Percentiles rank a stretch among this genome's conserved stretches.
phyloP scores from a whole-genome alignment of 2,888 invertebrate genomes.

The Drosophila cracens region DNA sequence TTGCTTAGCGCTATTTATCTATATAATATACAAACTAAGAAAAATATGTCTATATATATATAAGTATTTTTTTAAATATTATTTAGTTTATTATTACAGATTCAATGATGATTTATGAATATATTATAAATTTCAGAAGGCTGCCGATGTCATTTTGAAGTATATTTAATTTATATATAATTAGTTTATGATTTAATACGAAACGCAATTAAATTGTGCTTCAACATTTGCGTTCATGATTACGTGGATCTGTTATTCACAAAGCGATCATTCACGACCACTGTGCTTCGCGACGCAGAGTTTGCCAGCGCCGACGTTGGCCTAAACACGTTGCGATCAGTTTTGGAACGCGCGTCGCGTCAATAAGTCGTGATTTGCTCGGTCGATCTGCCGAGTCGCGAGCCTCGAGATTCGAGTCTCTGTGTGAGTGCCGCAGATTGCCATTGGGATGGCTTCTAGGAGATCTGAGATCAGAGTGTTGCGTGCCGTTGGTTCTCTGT shows the following conservation, averaged over 20 bases:
- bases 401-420: constrained; percentile 2
- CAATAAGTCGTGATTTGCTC: constrained; percentile 64
- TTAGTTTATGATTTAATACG: neutral
- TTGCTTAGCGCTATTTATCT: neutral
- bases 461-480: constrained; percentile 22
- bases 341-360: constrained; percentile 51
- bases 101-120: neutral
- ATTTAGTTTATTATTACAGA: neutral
- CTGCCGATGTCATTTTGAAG: neutral
- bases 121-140: neutral
- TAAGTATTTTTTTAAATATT: neutral
- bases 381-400: constrained; percentile 14
- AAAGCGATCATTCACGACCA: constrained; percentile 14
- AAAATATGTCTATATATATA: neutral
- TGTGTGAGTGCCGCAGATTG: constrained; percentile 24
- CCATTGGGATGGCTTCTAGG: constrained; percentile 18
- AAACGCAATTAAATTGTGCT: neutral
- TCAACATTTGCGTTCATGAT: neutral
- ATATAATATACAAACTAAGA: neutral
- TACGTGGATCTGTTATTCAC: neutral
- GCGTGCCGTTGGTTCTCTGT: constrained; percentile 34
- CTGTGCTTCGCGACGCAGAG: constrained; percentile 36
- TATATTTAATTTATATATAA: neutral
- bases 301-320: constrained; percentile 21
- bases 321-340: constrained; percentile 65